Percentiles rank a stretch among this genome's conserved stretches.
Conservation (phyloP, 2,888 invertebrate genomes). For the Panopea generosa region DNA sequence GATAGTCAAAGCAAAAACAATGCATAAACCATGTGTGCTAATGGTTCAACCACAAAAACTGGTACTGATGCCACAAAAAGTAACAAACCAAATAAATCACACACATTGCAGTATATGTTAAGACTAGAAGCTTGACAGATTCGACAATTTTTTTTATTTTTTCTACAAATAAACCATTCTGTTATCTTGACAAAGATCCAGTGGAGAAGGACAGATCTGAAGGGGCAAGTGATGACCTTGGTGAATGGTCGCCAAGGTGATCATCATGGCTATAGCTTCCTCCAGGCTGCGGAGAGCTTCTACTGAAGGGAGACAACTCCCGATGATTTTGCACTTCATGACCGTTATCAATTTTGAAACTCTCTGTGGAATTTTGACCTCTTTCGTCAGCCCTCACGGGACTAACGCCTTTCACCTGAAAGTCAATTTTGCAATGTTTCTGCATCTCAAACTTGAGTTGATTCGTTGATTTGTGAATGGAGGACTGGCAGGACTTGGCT, state of each 20-base stretch:
- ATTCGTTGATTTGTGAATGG: slow-evolving; percentile 48
- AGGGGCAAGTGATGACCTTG: slow-evolving; percentile 52
- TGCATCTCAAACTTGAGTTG: slow-evolving; percentile 55
- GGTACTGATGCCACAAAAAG: no score
- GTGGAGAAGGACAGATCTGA: slow-evolving; percentile 51
- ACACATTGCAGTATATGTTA: no score
- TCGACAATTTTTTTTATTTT: no score
- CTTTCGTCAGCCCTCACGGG: slow-evolving; percentile 33
- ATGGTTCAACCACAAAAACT: no score
- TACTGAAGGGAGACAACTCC: slow-evolving; percentile 46
- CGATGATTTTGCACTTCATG: slow-evolving; percentile 24
- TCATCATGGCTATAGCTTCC: slow-evolving; percentile 31
- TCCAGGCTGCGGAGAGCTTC: slow-evolving; percentile 43
- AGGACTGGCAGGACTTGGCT: slow-evolving; percentile 49
- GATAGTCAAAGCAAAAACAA: no score
- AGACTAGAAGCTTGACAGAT: no score
- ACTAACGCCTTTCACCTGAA: slow-evolving; percentile 46
- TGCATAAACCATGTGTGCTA: no score
- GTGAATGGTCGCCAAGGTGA: slow-evolving; percentile 43
- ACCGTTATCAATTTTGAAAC: background rate
- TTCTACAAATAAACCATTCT: no score
- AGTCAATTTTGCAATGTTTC: slow-evolving; percentile 51
- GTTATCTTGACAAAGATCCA: slow-evolving; percentile 49
- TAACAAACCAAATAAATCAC: no score
- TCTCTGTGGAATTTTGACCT: background rate